Evolutionary conservation across 1,140 invertebrate species (phyloP), one percentile per base, ranked within the genome.

Genomic region (Carposina sasakii): DNA sequence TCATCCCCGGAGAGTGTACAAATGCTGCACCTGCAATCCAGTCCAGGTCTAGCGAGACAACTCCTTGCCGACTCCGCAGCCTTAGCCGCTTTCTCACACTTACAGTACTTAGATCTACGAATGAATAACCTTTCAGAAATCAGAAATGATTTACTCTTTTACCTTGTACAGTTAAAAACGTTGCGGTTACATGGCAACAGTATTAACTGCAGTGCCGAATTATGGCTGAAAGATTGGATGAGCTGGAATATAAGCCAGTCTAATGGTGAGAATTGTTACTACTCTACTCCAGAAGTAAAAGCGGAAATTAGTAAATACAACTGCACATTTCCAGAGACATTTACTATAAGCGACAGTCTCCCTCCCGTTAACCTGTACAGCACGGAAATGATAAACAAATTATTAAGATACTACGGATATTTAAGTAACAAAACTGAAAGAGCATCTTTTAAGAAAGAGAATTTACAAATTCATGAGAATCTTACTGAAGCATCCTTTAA

Each of bases 11-110:
- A 91, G 62, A 87, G 89, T 64, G 84, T 96, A 20, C 86, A 91
- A 60, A 88, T 84, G 47, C 84, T 96, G 20, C 90, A 95, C 69
- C 76, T 96, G 30, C 90, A 92, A 50, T 87, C 88, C 48, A 95
- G 94, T 66, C 89, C 92, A 0, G 86, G 87, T 6, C 78, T 96
- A 23, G 90, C 91, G 1, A 81, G 87, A 31, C 90, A 90, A 64
- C 81, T 94, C 17, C 67, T 95, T 33, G 86, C 87, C 8, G 91
- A 93, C 58, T 89, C 90, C 15, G 90, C 91, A 1, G 89, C 91
- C 4, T 75, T 94, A 33, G 89, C 90, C 16, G 90, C 90, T 5
- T 89, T 92, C 54, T 88, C 89, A 23, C 88, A 90, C 67, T 75
- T 93, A 10, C 85, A 89, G 52, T 88, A 91, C 52, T 78, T 96